Percentiles rank a stretch among this genome's conserved stretches.
These are phyloP conservation scores for Drosophila histrio DNA, from an alignment of 2,888 invertebrate genomes.

Conservation along the genomic window DNA sequence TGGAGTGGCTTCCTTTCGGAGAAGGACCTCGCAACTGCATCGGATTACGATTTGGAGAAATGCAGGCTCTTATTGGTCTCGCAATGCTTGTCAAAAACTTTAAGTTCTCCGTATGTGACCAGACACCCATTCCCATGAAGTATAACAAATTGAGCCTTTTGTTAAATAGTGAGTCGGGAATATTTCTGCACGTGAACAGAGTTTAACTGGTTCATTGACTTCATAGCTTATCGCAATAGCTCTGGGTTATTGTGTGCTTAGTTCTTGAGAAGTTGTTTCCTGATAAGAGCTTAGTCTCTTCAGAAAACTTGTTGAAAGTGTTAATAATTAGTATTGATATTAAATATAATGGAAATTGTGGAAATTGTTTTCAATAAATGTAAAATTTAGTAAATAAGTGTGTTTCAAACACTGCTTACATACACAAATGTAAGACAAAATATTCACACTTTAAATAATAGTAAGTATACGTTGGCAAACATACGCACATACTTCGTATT, in stretches of 20 bases:
- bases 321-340: neutral
- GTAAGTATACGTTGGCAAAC: too few relatives aligned
- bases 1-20: constrained; percentile 80
- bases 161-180: constrained; percentile 36
- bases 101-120: constrained; percentile 63
- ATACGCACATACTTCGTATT: too few relatives aligned
- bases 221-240: neutral
- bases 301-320: neutral
- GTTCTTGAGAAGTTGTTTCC: neutral
- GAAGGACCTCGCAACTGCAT: constrained; percentile 82
- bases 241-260: neutral
- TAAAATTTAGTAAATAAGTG: neutral
- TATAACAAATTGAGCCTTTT: constrained; percentile 23
- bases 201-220: constrained; percentile 2
- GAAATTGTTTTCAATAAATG: neutral
- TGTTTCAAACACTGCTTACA: neutral
- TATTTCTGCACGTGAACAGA: constrained; percentile 36
- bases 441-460: neutral
- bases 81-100: constrained; percentile 73
- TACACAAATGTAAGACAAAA: neutral
- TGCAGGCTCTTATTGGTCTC: constrained; percentile 78
- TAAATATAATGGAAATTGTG: neutral
- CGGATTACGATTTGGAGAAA: constrained; percentile 81
- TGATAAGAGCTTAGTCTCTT: neutral
- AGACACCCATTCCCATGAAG: constrained; percentile 61